Evolutionary conservation across 2,113 vertebrate species (phyloP).

Genomic region (Dicaeum eximium): DNA sequence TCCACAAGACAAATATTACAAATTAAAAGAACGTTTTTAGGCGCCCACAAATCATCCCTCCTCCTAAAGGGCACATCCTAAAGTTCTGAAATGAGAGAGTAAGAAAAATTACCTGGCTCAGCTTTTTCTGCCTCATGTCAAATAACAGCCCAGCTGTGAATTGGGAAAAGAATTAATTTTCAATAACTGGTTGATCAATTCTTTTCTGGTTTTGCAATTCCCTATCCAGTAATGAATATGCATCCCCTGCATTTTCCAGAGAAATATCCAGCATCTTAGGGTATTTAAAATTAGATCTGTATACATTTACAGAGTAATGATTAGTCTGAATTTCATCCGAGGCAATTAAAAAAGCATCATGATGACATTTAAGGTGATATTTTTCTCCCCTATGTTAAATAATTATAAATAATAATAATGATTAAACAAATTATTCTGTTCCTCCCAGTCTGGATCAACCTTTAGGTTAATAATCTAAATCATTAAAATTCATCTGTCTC

Average conservation of each 20-base stretch:
- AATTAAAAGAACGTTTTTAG: background rate
- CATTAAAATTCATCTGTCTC: constrained; percentile 79
- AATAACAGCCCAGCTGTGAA: background rate
- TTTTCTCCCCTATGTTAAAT: constrained; percentile 78
- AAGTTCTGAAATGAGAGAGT: background rate
- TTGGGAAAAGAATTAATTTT: constrained; percentile 32
- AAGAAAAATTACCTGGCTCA: constrained; percentile 4
- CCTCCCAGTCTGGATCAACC: constrained; percentile 72
- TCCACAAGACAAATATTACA: background rate
- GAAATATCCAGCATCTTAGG: constrained; percentile 57
- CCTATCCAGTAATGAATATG: constrained; percentile 47
- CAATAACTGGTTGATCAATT: constrained; percentile 60
- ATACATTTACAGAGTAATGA: constrained; percentile 65
- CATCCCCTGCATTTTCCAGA: constrained; percentile 65
- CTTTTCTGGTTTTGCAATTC: constrained; percentile 35
- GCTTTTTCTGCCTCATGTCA: background rate
- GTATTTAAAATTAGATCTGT: constrained; percentile 75
- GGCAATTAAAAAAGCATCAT: constrained; percentile 78
- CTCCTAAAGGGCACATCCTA: background rate
- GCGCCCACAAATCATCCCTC: background rate
- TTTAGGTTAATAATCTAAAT: constrained; percentile 80
- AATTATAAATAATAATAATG: constrained; percentile 84
- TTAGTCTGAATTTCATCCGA: constrained; percentile 75
- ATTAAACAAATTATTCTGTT: constrained; percentile 78
- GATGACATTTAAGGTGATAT: constrained; percentile 83